A percentile compares a stretch with the other conserved stretches of the same genome.
Conservation (phyloP, 2,797 vertebrate genomes). For the Galago senegalensis region DNA sequence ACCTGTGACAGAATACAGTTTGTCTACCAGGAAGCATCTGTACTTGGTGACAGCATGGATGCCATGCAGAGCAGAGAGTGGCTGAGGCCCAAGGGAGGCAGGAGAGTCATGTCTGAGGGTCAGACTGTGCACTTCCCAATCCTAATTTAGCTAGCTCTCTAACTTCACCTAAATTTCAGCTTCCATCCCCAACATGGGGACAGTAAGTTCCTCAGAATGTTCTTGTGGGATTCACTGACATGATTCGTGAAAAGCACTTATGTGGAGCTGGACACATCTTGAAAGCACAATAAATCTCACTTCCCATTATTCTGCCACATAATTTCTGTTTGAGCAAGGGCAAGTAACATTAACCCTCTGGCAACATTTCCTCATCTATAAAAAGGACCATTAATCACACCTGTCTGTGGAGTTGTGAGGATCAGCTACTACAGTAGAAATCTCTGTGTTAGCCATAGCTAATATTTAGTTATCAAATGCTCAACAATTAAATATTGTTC, state of each 20-base stretch:
- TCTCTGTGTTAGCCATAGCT: neutral
- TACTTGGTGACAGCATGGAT: neutral
- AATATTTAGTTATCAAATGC: neutral
- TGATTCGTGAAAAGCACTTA: neutral
- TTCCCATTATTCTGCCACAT: neutral
- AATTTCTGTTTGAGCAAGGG: constrained; percentile 50
- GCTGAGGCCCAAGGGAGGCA: neutral
- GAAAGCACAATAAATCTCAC: constrained; percentile 19
- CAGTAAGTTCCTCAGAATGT: neutral
- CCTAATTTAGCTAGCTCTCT: neutral
- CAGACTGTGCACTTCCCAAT: neutral
- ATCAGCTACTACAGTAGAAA: neutral
- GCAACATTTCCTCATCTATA: constrained; percentile 39
- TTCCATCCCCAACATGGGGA: neutral
- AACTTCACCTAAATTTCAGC: neutral
- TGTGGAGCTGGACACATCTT: neutral
- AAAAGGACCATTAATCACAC: constrained; percentile 17
- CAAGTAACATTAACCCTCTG: neutral
- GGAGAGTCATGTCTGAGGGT: neutral
- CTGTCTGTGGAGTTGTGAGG: neutral
- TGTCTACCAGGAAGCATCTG: neutral
- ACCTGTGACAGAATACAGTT: neutral
- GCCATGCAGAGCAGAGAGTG: neutral
- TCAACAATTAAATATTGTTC: neutral
- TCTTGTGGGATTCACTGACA: neutral